Evolutionary conservation across 2,888 invertebrate species (phyloP), one percentile per base, ranked within the genome.

Genomic region (Vannuccia rotundouncinata): DNA sequence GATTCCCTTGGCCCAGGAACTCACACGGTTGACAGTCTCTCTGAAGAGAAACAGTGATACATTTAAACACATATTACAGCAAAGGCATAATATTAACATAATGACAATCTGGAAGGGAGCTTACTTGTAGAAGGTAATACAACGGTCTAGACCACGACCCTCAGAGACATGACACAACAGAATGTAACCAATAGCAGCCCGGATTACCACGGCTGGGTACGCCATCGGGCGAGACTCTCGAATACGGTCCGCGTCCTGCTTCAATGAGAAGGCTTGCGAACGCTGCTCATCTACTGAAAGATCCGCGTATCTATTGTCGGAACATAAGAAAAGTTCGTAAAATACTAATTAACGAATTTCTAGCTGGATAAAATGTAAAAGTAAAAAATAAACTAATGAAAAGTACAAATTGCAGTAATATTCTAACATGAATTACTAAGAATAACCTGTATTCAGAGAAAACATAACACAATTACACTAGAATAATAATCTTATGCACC

Each of bases 1-100:
- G 22, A 66, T 66, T 5, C 66, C 66, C 66, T 66, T 66, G 66
- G 66, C 66, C 66, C 66, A 66, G 66, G 2, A 5, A 27, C 66
- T 66, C 17, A 66, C 66, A 17, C 66, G 66, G 66, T 66, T 66
- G 2, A 66, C 66, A 2, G 66, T 66, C 10, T 66, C 66, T 66
- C 66, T 66, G 17, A n/a, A n/a, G 17, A 45, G 45, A 45, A 45
- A 45, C 45, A 17, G 17, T 45, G 17, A 13, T 13, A 13, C 5
- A 5, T 17, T 45, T 5, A 45, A 45, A 45, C 17, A 45, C 45
- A 45, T 45, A 13, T 45, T 45, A 13, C 17, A 45, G 45, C 5
- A 13, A 45, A 17, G 10, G 45, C 45, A n/a, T 13, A 2, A 17
- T n/a, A 66, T 5, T 13, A 66, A 66, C 66, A 5, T 2, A 66